These are phyloP conservation scores for Stegodyphus mimosarum DNA, from an alignment of 1,140 invertebrate genomes.

Conservation along the genomic window DNA sequence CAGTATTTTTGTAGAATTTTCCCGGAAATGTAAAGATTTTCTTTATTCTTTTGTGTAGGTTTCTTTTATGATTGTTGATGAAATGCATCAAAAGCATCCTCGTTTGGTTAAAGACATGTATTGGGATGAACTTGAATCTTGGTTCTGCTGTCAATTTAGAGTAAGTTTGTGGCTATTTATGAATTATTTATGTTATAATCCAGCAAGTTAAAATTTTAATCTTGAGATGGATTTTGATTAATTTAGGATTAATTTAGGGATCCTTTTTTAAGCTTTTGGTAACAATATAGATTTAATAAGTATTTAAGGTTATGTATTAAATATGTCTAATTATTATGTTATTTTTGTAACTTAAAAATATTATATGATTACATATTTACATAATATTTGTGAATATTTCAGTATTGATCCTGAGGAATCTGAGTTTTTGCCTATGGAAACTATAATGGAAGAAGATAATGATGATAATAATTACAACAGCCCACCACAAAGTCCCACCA, in stretches of 20 bases:
- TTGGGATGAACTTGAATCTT: conserved; percentile 68
- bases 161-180: conserved; percentile 25
- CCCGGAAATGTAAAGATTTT: neutral
- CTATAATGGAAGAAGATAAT: conserved; percentile 62
- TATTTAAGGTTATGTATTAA: neutral
- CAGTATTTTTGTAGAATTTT: no score
- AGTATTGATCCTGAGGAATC: conserved; percentile 62
- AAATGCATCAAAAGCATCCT: conserved; percentile 63
- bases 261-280: no score
- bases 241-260: no score
- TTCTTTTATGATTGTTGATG: conserved; percentile 63
- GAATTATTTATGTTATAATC: no score
- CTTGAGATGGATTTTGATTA: no score
- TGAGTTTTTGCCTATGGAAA: conserved; percentile 64
- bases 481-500: conserved; percentile 57
- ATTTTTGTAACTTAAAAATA: neutral
- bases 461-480: conserved; percentile 61
- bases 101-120: conserved; percentile 67
- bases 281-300: no score
- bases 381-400: neutral
- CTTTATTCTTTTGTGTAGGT: conserved; percentile 26
- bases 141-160: conserved; percentile 65
- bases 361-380: neutral
- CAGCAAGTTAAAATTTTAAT: no score
- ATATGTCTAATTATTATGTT: neutral